Evolutionary conservation across 2,888 invertebrate species (phyloP), one percentile per base, ranked within the genome.

Genomic region (Peribatodes rhomboidaria): DNA sequence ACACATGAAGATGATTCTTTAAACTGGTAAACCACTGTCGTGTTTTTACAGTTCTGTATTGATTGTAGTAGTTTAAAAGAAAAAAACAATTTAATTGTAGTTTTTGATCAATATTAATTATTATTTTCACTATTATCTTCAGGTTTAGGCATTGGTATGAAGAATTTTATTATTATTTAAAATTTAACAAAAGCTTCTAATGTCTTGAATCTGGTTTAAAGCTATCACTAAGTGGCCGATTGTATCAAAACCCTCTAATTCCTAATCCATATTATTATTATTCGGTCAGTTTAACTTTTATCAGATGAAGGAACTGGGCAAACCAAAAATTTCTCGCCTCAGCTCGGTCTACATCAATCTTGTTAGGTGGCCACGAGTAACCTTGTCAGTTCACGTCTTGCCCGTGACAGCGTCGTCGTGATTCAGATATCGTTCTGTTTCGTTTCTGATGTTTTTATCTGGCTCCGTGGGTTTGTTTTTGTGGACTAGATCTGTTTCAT

Each of bases 381-480:
- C 86, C 86, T 82, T 84, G 88, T 86, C 87, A 82, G 75, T 69
- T 75, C 78, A 73, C 71, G 72, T 73, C 73, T 78, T 31, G 37
- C 57, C 54, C 64, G 72, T 80, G 85, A 84, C 84, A 81, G 80
- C 72, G 20, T 65, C 75, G 78, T 89, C 91, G 90, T 91, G 92
- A 90, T 84, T 82, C 80, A 79, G 79, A 85, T 85, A 88, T 91
- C 91, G 85, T 81, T 84, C 69, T 82, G 81, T 80, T 85, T 53
- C 49, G 31, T 41, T 49, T 62, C 37, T 66, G 54, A 62, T 58
- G 62, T 59, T 66, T 66, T 66, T 62, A 67, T 67, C 62, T 52
- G 20, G 31, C 46, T 52, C 20, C 46, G 39, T 59, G 50, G 54
- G 22, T 16, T 41, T 54, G 64, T 33, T 49, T 64, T 59, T 62